phyloP scores from a whole-genome alignment of 2,888 invertebrate species.

The Caenorhabditis becei region DNA sequence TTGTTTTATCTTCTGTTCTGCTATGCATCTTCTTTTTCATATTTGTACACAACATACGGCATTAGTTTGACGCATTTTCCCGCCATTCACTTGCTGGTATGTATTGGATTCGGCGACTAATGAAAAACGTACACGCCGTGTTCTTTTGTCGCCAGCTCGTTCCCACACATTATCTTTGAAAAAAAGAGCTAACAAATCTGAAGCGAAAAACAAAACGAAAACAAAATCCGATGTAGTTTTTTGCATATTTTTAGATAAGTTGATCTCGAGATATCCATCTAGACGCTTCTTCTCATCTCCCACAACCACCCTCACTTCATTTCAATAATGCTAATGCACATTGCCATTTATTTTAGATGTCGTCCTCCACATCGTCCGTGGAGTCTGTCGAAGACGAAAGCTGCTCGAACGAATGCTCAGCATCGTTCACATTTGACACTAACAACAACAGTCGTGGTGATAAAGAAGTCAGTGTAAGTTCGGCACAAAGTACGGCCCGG shows the following conservation, averaged over 20 bases:
- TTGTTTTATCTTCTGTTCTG: conserved; percentile 36
- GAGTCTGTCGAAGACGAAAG: conserved; percentile 68
- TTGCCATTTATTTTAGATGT: conserved; percentile 47
- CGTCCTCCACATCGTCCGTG: conserved; percentile 63
- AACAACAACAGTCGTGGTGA: conserved; percentile 69
- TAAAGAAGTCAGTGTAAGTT: conserved; percentile 52
- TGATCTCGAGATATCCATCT: background rate
- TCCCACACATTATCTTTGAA: background rate
- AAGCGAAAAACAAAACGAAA: background rate
- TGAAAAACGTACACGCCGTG: conserved; percentile 27
- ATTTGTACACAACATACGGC: conserved; percentile 41
- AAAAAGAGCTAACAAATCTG: background rate
- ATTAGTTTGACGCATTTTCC: conserved; percentile 12
- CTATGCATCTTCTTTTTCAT: conserved; percentile 36
- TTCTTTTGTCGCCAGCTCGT: conserved; percentile 8
- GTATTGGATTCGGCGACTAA: conserved; percentile 27
- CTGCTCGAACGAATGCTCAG: conserved; percentile 70
- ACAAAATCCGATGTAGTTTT: background rate
- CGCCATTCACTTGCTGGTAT: conserved; percentile 24
- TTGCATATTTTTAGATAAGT: background rate
- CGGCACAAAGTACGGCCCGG: conserved; percentile 32
- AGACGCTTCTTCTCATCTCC: background rate
- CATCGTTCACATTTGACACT: conserved; percentile 72
- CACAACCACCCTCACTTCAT: conserved; percentile 8
- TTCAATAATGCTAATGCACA: background rate